phyloP scores from a whole-genome alignment of 2,113 vertebrate genomes.

The Orycteropus afer region DNA sequence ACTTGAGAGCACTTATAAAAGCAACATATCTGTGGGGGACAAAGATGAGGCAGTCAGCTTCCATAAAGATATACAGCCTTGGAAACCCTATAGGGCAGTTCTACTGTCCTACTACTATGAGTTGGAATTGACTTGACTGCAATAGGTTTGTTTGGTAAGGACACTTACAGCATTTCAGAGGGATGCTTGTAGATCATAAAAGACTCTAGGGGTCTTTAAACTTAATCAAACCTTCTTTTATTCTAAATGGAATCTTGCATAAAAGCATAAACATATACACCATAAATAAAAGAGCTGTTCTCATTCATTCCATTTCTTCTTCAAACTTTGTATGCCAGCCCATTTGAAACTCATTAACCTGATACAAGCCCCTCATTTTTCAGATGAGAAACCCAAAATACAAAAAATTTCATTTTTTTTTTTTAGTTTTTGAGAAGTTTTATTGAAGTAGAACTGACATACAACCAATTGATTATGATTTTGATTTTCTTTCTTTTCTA shows the following conservation, averaged over 20 bases:
- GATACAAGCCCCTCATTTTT: neutral
- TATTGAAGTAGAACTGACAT: no score
- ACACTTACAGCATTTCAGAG: neutral
- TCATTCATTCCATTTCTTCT: neutral
- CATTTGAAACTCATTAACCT: neutral
- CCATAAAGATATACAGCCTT: neutral
- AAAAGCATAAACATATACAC: neutral
- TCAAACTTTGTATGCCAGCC: neutral
- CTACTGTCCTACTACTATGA: neutral
- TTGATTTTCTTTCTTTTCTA: no score
- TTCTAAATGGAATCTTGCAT: neutral
- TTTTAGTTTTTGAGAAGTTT: no score
- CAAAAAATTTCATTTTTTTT: neutral
- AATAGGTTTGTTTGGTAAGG: neutral
- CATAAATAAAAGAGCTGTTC: neutral
- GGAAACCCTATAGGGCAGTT: neutral
- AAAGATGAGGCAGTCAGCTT: neutral
- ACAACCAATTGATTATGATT: no score
- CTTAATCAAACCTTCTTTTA: neutral
- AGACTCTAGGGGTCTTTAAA: neutral
- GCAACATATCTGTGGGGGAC: neutral
- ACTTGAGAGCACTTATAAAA: neutral
- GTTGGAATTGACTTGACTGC: neutral
- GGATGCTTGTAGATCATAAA: neutral
- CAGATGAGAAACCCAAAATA: neutral